Conservation (phyloP, 2,888 invertebrate genomes). For the Junonia oenone region DNA sequence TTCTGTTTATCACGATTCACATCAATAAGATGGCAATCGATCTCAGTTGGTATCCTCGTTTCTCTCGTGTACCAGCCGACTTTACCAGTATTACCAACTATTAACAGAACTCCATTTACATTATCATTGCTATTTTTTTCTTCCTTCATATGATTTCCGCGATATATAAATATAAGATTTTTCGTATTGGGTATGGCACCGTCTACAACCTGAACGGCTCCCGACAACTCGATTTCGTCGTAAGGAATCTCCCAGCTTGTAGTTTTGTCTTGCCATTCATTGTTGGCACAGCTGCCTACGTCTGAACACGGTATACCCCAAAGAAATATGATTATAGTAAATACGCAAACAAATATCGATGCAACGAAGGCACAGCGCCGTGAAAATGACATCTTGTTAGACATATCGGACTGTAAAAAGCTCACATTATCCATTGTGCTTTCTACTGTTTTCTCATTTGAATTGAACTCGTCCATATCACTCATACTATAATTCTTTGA, state of each 20-base stretch:
- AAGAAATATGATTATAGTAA: constrained; percentile 85
- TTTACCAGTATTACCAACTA: constrained; percentile 84
- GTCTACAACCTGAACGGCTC: constrained; percentile 84
- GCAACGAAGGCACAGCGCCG: constrained; percentile 84
- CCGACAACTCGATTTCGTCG: constrained; percentile 84
- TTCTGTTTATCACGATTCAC: constrained; percentile 84
- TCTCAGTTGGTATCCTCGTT: constrained; percentile 83
- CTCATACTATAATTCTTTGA: constrained; percentile 69
- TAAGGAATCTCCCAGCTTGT: constrained; percentile 85
- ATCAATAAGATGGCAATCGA: constrained; percentile 87
- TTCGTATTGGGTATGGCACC: constrained; percentile 82
- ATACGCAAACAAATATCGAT: constrained; percentile 85
- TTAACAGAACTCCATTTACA: constrained; percentile 84
- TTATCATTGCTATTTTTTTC: constrained; percentile 68
- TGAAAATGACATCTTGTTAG: constrained; percentile 82
- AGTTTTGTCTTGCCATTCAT: constrained; percentile 77
- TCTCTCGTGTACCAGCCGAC: constrained; percentile 87
- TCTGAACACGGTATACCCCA: constrained; percentile 88
- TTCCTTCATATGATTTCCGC: constrained; percentile 82
- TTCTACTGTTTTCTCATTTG: constrained; percentile 66
- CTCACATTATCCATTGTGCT: constrained; percentile 74
- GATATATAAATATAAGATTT: constrained; percentile 86
- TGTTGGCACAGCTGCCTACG: constrained; percentile 82
- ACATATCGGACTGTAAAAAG: constrained; percentile 67
- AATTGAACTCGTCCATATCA: constrained; percentile 70